These are phyloP conservation scores for Myotis daubentonii DNA, from an alignment of 2,797 vertebrate species.

Conservation along the genomic window DNA sequence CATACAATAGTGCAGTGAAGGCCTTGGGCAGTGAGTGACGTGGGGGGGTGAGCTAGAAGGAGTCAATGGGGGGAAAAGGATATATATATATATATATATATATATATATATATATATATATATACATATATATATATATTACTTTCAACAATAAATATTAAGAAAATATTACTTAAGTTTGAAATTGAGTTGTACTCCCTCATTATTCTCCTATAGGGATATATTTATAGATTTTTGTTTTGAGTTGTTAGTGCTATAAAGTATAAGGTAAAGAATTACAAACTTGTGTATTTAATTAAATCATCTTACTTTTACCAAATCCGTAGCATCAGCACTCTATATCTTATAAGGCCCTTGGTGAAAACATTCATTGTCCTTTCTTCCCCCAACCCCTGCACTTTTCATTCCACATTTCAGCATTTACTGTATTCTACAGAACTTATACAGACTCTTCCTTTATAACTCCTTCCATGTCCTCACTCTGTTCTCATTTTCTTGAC, in stretches of 20 bases:
- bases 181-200: background rate
- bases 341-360: background rate
- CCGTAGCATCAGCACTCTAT: background rate
- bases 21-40: too few species aligned
- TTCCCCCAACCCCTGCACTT: background rate
- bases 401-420: background rate
- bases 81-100: too few species aligned
- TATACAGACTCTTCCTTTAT: background rate
- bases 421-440: background rate
- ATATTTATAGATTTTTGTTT: background rate
- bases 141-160: too few species aligned
- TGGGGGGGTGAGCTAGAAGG: too few species aligned
- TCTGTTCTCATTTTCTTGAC: background rate
- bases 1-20: too few species aligned
- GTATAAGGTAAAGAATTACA: background rate
- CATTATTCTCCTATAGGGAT: background rate
- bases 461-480: background rate
- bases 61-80: too few species aligned
- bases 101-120: too few species aligned
- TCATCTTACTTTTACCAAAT: background rate
- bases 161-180: background rate
- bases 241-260: background rate
- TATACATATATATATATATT: too few species aligned
- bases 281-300: background rate
- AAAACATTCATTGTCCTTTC: background rate